Evolutionary conservation across 2,888 invertebrate species (phyloP).

Genomic region (Agonopterix arenella): DNA sequence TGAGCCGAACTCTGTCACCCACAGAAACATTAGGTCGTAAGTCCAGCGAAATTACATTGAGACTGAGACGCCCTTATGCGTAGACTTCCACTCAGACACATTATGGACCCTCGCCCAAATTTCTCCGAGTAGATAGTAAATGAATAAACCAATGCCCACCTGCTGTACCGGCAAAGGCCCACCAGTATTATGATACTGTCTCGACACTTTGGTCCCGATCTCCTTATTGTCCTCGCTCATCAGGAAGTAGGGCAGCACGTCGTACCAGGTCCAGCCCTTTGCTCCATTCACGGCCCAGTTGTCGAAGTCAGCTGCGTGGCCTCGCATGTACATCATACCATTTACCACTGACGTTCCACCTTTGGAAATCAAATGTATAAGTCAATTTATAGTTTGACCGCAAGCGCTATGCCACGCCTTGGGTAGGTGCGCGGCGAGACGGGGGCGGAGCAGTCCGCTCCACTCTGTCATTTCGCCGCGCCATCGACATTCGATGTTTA

Average conservation of each 20-base stretch:
- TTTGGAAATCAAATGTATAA: slow-evolving; percentile 17
- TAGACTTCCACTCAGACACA: no score
- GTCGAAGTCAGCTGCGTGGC: slow-evolving; percentile 85
- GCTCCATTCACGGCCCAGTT: slow-evolving; percentile 85
- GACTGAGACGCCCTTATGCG: no score
- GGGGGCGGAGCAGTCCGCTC: no score
- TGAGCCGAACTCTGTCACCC: no score
- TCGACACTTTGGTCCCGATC: slow-evolving; percentile 75
- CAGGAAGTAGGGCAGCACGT: slow-evolving; percentile 84
- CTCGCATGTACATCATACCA: slow-evolving; percentile 91
- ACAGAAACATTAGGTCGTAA: no score
- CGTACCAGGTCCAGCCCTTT: slow-evolving; percentile 86
- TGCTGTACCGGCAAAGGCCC: slow-evolving; percentile 79
- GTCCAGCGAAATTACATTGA: no score
- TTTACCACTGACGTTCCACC: slow-evolving; percentile 86
- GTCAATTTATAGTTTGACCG: no score
- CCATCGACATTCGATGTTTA: no score
- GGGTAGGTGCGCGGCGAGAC: no score
- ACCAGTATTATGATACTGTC: slow-evolving; percentile 76
- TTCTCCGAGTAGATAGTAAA: neutral
- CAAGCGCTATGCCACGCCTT: no score
- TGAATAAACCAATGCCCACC: slow-evolving; percentile 26
- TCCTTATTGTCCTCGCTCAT: slow-evolving; percentile 82
- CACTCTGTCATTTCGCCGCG: no score
- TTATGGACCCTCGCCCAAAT: no score